A percentile compares a stretch with the other conserved stretches of the same genome.
These are phyloP conservation scores for Gymnocheta viridis DNA, from an alignment of 2,888 invertebrate genomes.

Conservation along the genomic window DNA sequence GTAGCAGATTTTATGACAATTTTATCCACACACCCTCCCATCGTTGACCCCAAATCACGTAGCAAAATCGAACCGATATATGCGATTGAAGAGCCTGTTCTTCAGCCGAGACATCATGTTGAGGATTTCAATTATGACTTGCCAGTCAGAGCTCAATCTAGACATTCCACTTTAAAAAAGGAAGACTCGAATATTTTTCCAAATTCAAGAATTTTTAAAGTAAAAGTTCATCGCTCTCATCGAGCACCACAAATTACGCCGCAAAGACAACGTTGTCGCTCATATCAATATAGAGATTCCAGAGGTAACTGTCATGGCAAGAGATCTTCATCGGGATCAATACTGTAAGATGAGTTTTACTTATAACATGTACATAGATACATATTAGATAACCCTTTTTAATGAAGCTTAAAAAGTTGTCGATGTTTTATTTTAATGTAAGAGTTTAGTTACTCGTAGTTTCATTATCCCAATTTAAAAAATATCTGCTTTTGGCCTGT, in stretches of 20 bases:
- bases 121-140: conserved; percentile 8
- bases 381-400: not conserved
- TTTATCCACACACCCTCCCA: not conserved
- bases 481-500: too few species aligned
- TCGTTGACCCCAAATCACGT: conserved; percentile 33
- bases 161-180: conserved; percentile 11
- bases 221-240: conserved; percentile 54
- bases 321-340: conserved; percentile 73
- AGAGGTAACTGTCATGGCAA: conserved; percentile 75
- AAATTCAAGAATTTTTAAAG: conserved; percentile 64
- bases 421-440: not conserved
- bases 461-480: not conserved
- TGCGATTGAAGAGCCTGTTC: conserved; percentile 33
- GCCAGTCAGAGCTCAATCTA: conserved; percentile 11
- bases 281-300: conserved; percentile 75
- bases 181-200: not conserved
- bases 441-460: not conserved
- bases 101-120: conserved; percentile 9
- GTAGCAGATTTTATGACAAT: not conserved
- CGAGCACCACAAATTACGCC: not conserved
- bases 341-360: conserved; percentile 76
- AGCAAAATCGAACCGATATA: conserved; percentile 61
- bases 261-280: conserved; percentile 72
- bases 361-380: not conserved
- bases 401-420: not conserved